Evolutionary conservation across 2,888 invertebrate genomes (phyloP), one percentile per base, ranked within the genome.

Genomic region (Cantharis rufa): DNA sequence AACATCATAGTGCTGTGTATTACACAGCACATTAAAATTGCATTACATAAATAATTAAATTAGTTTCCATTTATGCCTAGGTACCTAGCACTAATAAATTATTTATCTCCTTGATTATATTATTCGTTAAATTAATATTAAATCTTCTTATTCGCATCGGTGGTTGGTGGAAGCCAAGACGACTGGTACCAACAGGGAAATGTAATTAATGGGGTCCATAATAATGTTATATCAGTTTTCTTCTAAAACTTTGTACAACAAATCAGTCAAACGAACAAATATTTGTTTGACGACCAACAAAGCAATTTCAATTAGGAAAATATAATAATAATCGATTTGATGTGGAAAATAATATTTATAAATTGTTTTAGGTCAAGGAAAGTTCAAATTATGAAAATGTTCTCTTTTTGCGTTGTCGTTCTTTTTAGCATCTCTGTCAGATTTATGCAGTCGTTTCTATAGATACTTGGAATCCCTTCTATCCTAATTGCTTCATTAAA

Each of bases 401-500:
- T 72, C 64, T 61, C 66, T 71, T 71, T 73, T 73, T 69, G 73
- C 73, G 73, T 69, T 73, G 62, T 72, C 66, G n/a, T 32, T 62
- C 15, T 62, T 75, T 78, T 78, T 69, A 63, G 69, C 71, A 70
- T 48, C 28, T 71, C 64, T 74, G 78, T 81, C 74, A 76, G 71
- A 76, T 76, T 76, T 74, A 77, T 79, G 75, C 71, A 76, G 76
- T 74, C 74, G 72, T 76, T 74, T 62, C 74, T 75, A 69, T 74
- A 70, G 68, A 61, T 73, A 76, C 72, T 76, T 70, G 76, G 68
- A 73, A 72, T 76, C 76, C 78, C 69, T 78, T 78, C 76, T 78
- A 76, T 71, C 78, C 78, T 78, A 78, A 78, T 78, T 78, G 78
- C 78, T 78, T 78, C 78, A 78, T 78, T 78, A 78, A 78, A 78